Evolutionary conservation across 2,888 invertebrate species (phyloP), one percentile per base, ranked within the genome.

Genomic region (Corbicula japonica): DNA sequence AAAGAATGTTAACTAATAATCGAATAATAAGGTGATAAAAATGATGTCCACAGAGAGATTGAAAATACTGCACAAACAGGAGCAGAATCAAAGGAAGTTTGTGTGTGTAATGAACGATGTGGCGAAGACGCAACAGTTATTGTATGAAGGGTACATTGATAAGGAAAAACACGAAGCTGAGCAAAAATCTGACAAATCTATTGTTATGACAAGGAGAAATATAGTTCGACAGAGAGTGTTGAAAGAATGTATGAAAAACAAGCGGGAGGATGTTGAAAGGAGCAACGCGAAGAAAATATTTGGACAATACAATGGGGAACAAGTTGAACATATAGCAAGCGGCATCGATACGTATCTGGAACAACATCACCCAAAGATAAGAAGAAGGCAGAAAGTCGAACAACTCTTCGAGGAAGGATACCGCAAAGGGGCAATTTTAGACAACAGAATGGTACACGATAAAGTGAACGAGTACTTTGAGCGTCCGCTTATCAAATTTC

Each of bases 101-200:
- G 83, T 84, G 10, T 86, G 85, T 62, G 80, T 87, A 38, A 80
- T 86, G 70, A 87, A 87, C 66, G 85, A 87, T 50, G 75, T 87
- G n/a, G 79, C 76, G 21, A 83, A 82, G 54, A 66, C 84, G 10
- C 80, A 71, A 34, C 82, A 80, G 32, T 77, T 78, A 1, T 66
- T 78, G 23, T 79, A 79, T 44, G 69, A 72, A 15, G 77, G 80
- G 15, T 83, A 74, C 30, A 79, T 87, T 12, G 77, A 77, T 1
- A 80, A 79, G 3, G 87, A 85, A 66, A 80, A 82, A 63, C 81
- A 82, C 28, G 87, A 84, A 52, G 63, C 80, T 4, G 70, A 54
- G 5, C 76, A 84, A 34, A 76, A 75, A n/a, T 75, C 65, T 60
- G 52, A 82, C 18, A 87, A 87, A 61, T 66, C 76, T 50, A 83